These are phyloP conservation scores for Hypotaenidia philippensis DNA, from an alignment of 2,797 vertebrate species.

Conservation along the genomic window DNA sequence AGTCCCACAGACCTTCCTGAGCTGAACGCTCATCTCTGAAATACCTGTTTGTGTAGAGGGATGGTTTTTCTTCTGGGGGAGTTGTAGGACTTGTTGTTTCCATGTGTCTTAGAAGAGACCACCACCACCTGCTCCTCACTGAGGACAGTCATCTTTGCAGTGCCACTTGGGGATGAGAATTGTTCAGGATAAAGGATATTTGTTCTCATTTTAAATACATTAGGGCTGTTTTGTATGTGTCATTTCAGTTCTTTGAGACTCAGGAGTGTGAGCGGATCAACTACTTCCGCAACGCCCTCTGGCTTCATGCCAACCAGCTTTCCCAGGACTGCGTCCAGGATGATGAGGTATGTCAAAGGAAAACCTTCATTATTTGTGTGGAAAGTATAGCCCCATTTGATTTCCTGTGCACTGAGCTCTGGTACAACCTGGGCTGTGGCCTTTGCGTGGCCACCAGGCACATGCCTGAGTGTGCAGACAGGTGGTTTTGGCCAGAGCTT, in stretches of 20 bases:
- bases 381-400: not conserved
- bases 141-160: not conserved
- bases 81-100: fast-evolving
- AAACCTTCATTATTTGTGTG: not conserved
- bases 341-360: conserved; percentile 84
- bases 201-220: fast-evolving
- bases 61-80: not conserved
- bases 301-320: conserved; percentile 94
- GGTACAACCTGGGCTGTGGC: not conserved
- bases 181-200: not conserved
- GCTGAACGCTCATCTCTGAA: not conserved
- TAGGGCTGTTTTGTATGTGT: not conserved
- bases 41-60: not conserved
- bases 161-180: not conserved
- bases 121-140: not conserved
- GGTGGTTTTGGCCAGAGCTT: not conserved
- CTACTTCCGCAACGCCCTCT: conserved; percentile 88
- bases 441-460: not conserved
- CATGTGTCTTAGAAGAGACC: not conserved
- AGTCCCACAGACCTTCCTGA: not conserved
- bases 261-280: conserved; percentile 91
- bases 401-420: not conserved
- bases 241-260: conserved; percentile 87
- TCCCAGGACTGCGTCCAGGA: conserved; percentile 91
- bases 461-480: not conserved